A percentile compares a stretch with the other conserved stretches of the same genome.
Conservation (phyloP, 2,888 invertebrate species). For the Muschampia plurimacula region DNA sequence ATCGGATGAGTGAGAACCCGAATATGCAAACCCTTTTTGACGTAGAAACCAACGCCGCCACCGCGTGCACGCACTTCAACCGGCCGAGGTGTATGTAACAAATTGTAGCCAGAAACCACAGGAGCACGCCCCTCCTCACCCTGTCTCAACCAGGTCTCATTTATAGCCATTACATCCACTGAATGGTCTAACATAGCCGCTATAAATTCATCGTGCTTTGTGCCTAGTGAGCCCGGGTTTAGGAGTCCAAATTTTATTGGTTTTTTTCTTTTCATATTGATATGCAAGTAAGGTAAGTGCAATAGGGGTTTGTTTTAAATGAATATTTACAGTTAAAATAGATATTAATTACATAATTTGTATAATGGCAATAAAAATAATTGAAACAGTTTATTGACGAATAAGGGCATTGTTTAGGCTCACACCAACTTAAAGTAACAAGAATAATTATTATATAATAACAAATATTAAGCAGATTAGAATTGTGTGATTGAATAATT, state of each 20-base stretch:
- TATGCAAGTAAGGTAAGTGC: background rate
- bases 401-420: background rate
- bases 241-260: background rate
- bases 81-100: background rate
- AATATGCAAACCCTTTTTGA: background rate
- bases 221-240: background rate
- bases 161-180: background rate
- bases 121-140: background rate
- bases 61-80: background rate
- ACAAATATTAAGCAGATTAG: too few species aligned
- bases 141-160: slow-evolving; percentile 1
- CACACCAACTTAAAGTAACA: too few species aligned
- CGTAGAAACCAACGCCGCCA: background rate
- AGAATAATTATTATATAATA: too few species aligned
- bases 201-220: background rate
- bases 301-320: background rate
- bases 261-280: background rate
- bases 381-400: background rate
- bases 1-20: background rate
- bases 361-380: background rate
- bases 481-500: too few species aligned
- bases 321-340: background rate
- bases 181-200: background rate
- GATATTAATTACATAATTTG: too few species aligned
- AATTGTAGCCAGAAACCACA: background rate